Evolutionary conservation across 1,140 invertebrate genomes (phyloP).

Genomic region (Bombus polaris): DNA sequence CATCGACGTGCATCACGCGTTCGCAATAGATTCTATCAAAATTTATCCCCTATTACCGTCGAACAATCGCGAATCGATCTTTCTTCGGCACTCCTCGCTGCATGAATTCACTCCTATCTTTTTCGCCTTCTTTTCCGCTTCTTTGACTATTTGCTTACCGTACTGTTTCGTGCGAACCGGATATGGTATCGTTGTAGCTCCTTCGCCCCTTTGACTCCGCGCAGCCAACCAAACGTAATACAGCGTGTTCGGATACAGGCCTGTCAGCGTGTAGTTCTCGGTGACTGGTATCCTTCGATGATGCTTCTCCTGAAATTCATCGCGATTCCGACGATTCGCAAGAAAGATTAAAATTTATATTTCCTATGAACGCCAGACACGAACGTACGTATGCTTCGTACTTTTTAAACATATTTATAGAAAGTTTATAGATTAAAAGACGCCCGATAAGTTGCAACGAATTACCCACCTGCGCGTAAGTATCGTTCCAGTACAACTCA

Average conservation of each 20-base stretch:
- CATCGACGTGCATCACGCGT: background rate
- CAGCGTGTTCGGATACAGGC: slow-evolving; percentile 96
- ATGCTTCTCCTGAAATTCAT: slow-evolving; percentile 84
- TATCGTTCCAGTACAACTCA: slow-evolving; percentile 98
- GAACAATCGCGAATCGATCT: slow-evolving; percentile 65
- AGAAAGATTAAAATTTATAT: background rate
- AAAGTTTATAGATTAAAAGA: too few species aligned
- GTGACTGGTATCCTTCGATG: slow-evolving; percentile 90
- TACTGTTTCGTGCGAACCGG: slow-evolving; percentile 97
- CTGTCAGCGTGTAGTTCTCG: slow-evolving; percentile 92
- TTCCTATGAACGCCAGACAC: background rate
- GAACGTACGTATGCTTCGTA: too few species aligned
- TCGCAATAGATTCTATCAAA: background rate
- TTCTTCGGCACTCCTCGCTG: slow-evolving; percentile 80
- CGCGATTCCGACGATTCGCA: too few species aligned
- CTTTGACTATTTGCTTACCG: slow-evolving; percentile 88
- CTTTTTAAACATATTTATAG: too few species aligned
- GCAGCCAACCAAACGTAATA: slow-evolving; percentile 98
- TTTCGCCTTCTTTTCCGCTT: slow-evolving; percentile 55
- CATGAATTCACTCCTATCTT: slow-evolving; percentile 73
- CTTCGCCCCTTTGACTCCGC: slow-evolving; percentile 94
- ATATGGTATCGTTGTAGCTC: slow-evolving; percentile 96
- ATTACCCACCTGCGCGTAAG: slow-evolving; percentile 90
- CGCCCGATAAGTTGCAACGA: accelerated
- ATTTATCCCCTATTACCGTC: background rate